Base-by-base conservation (phyloP, 1,140 invertebrate genomes). In the Drosophila pallidifrons region DNA sequence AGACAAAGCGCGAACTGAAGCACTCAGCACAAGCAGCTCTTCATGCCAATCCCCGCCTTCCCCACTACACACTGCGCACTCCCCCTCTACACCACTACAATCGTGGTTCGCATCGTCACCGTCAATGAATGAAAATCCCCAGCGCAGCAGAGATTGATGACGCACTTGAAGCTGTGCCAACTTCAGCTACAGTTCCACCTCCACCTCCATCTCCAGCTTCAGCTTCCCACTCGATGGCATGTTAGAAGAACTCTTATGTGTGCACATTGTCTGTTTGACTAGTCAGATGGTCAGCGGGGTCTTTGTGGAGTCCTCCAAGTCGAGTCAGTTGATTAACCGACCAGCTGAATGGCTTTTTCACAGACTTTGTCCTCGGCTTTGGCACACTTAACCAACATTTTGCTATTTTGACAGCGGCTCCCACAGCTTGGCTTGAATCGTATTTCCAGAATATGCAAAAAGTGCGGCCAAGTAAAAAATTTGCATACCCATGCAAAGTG, bases 401-500 rank as follows among this genome's bases (percentile, higher is more conserved):
- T 88, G 85, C 83, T 86, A 87, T 83, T 89, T 89, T 88, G 85
- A 88, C 83, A 83, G 77, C 52, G 75, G 81, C 69, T 66, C 81
- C 46, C 38, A 52, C 32, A 47, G 63, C 35, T 59, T 41, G 67
- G 52, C 67, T 64, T 64, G 13, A 63, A 61, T 63, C 20, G 54
- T 73, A 54, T 52, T 59, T 59, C 70, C 64, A 32, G 45, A 76
- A 51, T 69, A 20, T 64, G 72, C 79, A 68, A 77, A 32, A 80
- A 80, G 81, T 83, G 83, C 64, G 83, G 73, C 83, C 77, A 75
- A 83, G 74, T 75, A 89, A 75, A 83, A 88, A 88, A 83, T 89
- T 89, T 88, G 83, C 80, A 88, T 89, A 88, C 60, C 51, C 76
- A 78, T 78, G 83, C 76, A 79, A 87, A 82, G 76, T 81, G 77